phyloP scores from a whole-genome alignment of 1,140 invertebrate species.

The Sycophila sp. region DNA sequence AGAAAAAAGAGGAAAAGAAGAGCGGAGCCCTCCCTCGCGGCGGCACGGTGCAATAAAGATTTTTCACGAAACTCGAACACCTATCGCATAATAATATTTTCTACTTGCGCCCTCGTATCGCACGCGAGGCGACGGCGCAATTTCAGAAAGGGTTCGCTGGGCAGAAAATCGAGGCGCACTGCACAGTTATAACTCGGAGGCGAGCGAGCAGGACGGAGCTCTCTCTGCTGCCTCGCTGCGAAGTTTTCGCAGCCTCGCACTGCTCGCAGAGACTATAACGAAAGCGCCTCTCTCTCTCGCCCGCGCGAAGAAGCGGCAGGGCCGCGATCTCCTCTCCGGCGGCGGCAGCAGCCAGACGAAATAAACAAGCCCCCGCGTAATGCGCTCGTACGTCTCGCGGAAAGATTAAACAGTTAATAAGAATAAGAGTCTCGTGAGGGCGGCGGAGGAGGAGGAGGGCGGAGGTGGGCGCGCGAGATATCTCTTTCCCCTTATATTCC shows the following conservation, averaged over 20 bases:
- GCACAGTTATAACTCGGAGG: slow-evolving; percentile 22
- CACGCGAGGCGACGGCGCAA: slow-evolving; percentile 20
- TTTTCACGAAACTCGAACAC: slow-evolving; percentile 17
- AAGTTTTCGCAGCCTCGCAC: slow-evolving; percentile 20
- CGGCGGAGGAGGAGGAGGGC: background rate
- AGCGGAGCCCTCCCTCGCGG: no score
- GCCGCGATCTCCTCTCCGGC: slow-evolving; percentile 23
- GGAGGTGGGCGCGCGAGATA: slow-evolving; percentile 17
- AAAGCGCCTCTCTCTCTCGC: slow-evolving; percentile 33
- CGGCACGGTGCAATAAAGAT: no score
- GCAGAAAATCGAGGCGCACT: slow-evolving; percentile 34
- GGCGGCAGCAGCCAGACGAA: slow-evolving; percentile 48
- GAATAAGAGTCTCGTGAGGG: slow-evolving; percentile 65
- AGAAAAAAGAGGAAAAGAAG: no score
- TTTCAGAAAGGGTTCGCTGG: slow-evolving; percentile 35
- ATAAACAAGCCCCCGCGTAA: slow-evolving; percentile 64
- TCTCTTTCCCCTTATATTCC: slow-evolving; percentile 33
- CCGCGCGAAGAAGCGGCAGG: slow-evolving; percentile 27
- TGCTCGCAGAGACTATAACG: slow-evolving; percentile 18
- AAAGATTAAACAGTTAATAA: slow-evolving; percentile 70
- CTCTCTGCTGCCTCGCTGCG: slow-evolving; percentile 13
- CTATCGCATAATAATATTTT: slow-evolving; percentile 37
- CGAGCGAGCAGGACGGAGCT: background rate
- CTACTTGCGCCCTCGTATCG: background rate
- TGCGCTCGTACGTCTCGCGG: slow-evolving; percentile 63